Evolutionary conservation across 2,888 invertebrate species (phyloP), one percentile per base, ranked within the genome.

Genomic region (Ceramica pisi): DNA sequence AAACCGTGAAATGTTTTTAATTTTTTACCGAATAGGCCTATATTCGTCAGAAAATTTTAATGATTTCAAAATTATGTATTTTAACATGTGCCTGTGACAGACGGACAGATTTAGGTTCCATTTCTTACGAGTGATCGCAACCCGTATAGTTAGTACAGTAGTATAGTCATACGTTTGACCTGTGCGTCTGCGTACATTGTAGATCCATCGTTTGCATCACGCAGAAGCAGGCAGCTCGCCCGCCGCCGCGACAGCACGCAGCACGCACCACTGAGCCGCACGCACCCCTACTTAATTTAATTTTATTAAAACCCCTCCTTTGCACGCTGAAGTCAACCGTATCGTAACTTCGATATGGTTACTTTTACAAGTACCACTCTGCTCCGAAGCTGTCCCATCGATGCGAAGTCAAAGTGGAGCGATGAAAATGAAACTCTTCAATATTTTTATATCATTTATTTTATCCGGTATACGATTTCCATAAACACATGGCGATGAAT

Each of bases 401-500:
- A 83, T 83, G 78, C 73, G 71, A 83, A 87, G 78, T 85, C 82
- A 78, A 84, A 85, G 81, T 72, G 78, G 76, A 67, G 78, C 69
- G 78, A 82, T 75, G 64, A 85, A 85, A 92, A 91, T 88, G 86
- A 91, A 92, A 92, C 87, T 78, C 76, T 68, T 69, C 77, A 67
- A 78, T 84, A 87, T 85, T 90, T 91, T 92, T 86, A 89, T 89
- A 90, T 92, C 84, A 87, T 95, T 94, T 94, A 94, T 94, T 88
- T 93, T 90, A 91, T 93, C 89, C 91, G 91, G 93, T 95, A 95
- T 92, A 94, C 92, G 91, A 94, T 90, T 91, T 92, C 91, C 92
- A 93, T 93, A 94, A 91, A 94, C 94, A 95, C 92, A 92, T 93
- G 90, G 93, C 92, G 90, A 93, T 94, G 92, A 91, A 91, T 93